Conservation (phyloP, 2,113 vertebrate species). For the Alligator sinensis region DNA sequence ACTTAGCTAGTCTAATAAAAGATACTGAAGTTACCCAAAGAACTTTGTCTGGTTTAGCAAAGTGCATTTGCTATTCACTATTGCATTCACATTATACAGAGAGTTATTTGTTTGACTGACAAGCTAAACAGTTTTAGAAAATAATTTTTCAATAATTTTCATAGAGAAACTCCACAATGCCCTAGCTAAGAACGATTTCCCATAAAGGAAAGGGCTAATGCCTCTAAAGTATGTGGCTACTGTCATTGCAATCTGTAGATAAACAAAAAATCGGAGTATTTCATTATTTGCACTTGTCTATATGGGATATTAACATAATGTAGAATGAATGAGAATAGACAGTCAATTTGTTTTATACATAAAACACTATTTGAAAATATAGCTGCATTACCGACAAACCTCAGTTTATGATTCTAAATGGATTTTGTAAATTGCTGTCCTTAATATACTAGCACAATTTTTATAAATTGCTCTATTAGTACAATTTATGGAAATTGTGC, state of each 20-base stretch:
- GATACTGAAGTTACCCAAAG: too few species aligned
- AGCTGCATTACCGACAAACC: constrained; percentile 49
- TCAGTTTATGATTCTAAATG: constrained; percentile 64
- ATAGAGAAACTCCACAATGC: background rate
- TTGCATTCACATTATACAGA: constrained; percentile 29
- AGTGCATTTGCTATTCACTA: background rate
- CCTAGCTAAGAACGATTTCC: constrained; percentile 31
- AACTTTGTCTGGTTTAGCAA: background rate
- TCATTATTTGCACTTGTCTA: constrained; percentile 35
- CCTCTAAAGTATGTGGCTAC: constrained; percentile 6
- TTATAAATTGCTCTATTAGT: constrained; percentile 72
- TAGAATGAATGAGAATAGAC: constrained; percentile 45
- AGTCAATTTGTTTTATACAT: constrained; percentile 58
- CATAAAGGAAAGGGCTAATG: background rate
- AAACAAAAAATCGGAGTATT: constrained; percentile 36
- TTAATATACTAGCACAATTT: constrained; percentile 62
- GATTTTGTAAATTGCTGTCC: constrained; percentile 62
- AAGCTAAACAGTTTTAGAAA: constrained; percentile 27
- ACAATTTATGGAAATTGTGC: constrained; percentile 68
- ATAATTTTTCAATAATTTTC: constrained; percentile 26
- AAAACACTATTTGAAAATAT: constrained; percentile 50
- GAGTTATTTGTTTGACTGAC: background rate
- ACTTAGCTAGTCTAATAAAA: too few species aligned
- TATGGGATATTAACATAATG: constrained; percentile 10
- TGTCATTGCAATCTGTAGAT: constrained; percentile 14